A percentile compares a stretch with the other conserved stretches of the same genome.
Conservation (phyloP, 2,888 invertebrate species). For the Dioctria linearis region DNA sequence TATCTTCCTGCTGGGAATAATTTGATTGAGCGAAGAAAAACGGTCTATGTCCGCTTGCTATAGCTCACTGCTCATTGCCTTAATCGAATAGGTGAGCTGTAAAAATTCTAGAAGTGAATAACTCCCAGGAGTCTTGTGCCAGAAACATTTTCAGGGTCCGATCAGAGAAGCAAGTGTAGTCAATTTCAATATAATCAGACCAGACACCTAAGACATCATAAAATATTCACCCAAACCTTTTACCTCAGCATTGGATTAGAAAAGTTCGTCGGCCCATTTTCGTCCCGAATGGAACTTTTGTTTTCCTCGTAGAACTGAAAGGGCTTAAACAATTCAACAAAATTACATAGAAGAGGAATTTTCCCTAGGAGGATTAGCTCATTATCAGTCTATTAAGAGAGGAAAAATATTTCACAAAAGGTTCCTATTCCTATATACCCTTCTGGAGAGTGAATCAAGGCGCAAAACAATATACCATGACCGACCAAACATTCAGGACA, state of each 20-base stretch:
- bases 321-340: conserved; percentile 34
- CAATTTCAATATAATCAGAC: conserved; percentile 30
- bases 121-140: conserved; percentile 4
- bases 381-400: conserved; percentile 49
- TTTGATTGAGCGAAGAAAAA: not conserved
- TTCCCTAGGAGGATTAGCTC: conserved; percentile 41
- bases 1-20: conserved; percentile 1
- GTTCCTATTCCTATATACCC: conserved; percentile 4
- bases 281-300: conserved; percentile 40
- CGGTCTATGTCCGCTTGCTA: conserved; percentile 1
- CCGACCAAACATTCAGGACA: not conserved
- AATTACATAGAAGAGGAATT: conserved; percentile 32
- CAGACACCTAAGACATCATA: conserved; percentile 17
- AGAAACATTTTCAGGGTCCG: not conserved
- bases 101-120: not conserved
- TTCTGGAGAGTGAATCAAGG: conserved; percentile 12
- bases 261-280: conserved; percentile 9
- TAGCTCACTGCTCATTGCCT: not conserved
- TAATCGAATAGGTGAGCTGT: conserved; percentile 30
- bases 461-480: conserved; percentile 30
- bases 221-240: conserved; percentile 42
- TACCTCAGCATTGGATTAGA: conserved; percentile 39
- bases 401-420: conserved; percentile 41
- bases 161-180: conserved; percentile 14
- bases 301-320: conserved; percentile 12